Percentiles rank a stretch among this genome's conserved stretches.
phyloP scores from a whole-genome alignment of 2,113 vertebrate genomes.

The Chaenocephalus aceratus region DNA sequence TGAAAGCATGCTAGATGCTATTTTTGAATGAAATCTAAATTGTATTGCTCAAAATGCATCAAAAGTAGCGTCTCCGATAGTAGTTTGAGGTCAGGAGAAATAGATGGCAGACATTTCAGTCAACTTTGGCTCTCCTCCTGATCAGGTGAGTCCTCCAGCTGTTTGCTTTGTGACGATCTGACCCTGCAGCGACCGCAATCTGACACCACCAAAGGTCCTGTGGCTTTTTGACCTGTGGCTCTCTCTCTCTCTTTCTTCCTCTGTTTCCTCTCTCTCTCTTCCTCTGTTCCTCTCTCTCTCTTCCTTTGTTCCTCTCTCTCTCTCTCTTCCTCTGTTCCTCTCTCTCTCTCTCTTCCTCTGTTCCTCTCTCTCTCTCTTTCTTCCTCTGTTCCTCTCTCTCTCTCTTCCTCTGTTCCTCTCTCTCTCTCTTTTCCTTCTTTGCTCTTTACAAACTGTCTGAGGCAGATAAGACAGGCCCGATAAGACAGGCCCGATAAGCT shows the following conservation, averaged over 20 bases:
- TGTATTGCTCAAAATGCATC: too few relatives aligned
- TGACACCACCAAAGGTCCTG: constrained; percentile 65
- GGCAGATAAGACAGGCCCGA: constrained; percentile 80
- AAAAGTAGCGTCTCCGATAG: neutral
- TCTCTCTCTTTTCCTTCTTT: constrained; percentile 39
- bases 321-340: constrained; percentile 21
- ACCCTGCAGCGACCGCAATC: constrained; percentile 57
- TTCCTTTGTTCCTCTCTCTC: constrained; percentile 10
- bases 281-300: constrained; percentile 20
- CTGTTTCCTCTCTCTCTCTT: neutral
- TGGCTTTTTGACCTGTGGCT: constrained; percentile 70
- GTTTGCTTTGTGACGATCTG: constrained; percentile 65
- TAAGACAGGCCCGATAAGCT: constrained; percentile 81
- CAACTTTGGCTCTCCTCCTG: constrained; percentile 42
- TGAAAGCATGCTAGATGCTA: neutral
- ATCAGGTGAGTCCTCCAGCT: constrained; percentile 70
- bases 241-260: constrained; percentile 29
- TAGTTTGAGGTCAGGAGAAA: constrained; percentile 53
- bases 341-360: constrained; percentile 27
- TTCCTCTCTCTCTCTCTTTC: constrained; percentile 43
- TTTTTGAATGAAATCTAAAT: constrained; percentile 7
- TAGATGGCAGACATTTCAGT: constrained; percentile 31
- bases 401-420: neutral
- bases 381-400: constrained; percentile 28
- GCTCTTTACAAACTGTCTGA: constrained; percentile 79